phyloP scores from a whole-genome alignment of 2,113 vertebrate genomes.

The Cottus gobio region DNA sequence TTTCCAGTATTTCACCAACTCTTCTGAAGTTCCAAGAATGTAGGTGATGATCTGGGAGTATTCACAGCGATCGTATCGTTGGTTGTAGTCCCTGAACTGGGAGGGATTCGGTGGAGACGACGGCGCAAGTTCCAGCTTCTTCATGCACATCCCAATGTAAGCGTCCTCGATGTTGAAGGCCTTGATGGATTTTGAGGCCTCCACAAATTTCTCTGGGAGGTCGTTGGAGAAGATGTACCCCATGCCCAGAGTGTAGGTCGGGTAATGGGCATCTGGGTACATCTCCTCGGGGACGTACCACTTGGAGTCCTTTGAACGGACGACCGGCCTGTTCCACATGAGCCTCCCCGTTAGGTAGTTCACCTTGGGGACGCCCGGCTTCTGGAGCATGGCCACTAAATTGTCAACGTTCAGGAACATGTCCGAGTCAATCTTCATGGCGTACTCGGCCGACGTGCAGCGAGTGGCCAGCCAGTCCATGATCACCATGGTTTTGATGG shows the following conservation, averaged over 20 bases:
- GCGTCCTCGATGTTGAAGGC: slow-evolving; percentile 93
- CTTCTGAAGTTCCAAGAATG: slow-evolving; percentile 61
- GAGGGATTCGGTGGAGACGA: neutral
- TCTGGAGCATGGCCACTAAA: slow-evolving; percentile 89
- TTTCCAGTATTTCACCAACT: slow-evolving; percentile 74
- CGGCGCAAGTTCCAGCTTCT: slow-evolving; percentile 53
- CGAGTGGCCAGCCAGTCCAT: slow-evolving; percentile 84
- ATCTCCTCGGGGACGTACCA: slow-evolving; percentile 93
- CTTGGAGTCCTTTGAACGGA: slow-evolving; percentile 88
- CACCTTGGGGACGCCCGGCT: slow-evolving; percentile 83
- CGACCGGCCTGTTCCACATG: slow-evolving; percentile 88
- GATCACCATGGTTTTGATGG: slow-evolving; percentile 86
- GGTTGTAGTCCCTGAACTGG: slow-evolving; percentile 64
- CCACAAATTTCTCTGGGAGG: slow-evolving; percentile 89
- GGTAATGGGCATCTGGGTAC: slow-evolving; percentile 88
- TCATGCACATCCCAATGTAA: slow-evolving; percentile 82
- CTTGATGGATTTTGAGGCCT: slow-evolving; percentile 87
- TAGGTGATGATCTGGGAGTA: slow-evolving; percentile 76
- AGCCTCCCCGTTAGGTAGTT: slow-evolving; percentile 93
- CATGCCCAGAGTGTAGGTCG: slow-evolving; percentile 92
- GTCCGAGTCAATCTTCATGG: slow-evolving; percentile 97
- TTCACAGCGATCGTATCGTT: slow-evolving; percentile 60
- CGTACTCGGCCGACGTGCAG: slow-evolving; percentile 84
- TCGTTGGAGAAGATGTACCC: slow-evolving; percentile 97
- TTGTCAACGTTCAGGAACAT: slow-evolving; percentile 96